Percentiles rank a stretch among this genome's conserved stretches.
These are phyloP conservation scores for Macroramphosus scolopax DNA, from an alignment of 2,797 vertebrate genomes.

Conservation along the genomic window DNA sequence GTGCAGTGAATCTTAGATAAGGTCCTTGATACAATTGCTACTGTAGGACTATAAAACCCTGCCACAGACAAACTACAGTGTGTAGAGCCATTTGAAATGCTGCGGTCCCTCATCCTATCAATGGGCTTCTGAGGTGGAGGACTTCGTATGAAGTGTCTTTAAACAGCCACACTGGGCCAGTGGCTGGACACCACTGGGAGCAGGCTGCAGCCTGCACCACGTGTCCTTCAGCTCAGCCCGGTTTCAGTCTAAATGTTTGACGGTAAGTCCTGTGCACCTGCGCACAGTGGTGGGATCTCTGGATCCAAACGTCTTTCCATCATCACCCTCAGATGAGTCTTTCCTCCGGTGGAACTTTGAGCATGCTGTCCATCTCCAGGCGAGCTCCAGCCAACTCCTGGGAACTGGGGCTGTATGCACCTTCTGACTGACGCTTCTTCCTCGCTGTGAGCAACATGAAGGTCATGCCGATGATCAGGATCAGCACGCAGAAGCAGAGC, in stretches of 20 bases:
- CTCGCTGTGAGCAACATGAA: conserved; percentile 89
- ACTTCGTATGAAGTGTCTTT: not conserved
- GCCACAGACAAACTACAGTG: conserved; percentile 2
- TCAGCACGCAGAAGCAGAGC: conserved; percentile 84
- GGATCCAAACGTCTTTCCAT: too few species aligned
- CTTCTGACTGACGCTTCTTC: conserved; percentile 93
- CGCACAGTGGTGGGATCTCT: not conserved
- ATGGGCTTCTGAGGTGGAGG: not conserved
- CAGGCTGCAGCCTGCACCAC: conserved; percentile 7
- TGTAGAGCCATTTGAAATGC: not conserved
- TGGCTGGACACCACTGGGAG: conserved; percentile 27
- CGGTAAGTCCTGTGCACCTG: too few species aligned
- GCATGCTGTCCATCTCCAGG: conserved; percentile 96
- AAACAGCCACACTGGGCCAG: conserved; percentile 17
- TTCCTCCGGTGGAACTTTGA: conserved; percentile 94
- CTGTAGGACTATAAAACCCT: conserved; percentile 1
- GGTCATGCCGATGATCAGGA: conserved; percentile 81
- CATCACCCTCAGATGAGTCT: conserved; percentile 87
- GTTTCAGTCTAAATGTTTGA: too few species aligned
- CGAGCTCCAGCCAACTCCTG: conserved; percentile 95
- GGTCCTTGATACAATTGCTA: too few species aligned
- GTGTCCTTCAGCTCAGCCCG: not conserved
- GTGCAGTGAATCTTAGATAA: not conserved
- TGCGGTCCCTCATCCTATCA: not conserved
- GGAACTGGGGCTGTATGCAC: conserved; percentile 91